Percentiles rank a stretch among this genome's conserved stretches.
phyloP scores from a whole-genome alignment of 2,888 invertebrate species.

The Pandemis corylana region DNA sequence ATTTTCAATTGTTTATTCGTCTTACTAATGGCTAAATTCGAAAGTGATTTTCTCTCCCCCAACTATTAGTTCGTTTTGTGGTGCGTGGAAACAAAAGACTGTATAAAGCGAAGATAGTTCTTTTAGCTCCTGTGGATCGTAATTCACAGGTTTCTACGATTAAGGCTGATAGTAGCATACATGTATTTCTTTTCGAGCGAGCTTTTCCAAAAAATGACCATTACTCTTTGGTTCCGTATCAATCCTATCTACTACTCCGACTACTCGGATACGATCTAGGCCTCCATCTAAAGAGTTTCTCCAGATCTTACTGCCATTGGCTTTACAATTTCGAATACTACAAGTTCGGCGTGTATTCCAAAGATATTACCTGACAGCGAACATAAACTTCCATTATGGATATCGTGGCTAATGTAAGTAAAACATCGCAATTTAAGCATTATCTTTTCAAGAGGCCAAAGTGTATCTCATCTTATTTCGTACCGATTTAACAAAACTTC shows the following conservation, averaged over 20 bases:
- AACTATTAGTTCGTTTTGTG: constrained; percentile 57
- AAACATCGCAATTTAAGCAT: constrained; percentile 17
- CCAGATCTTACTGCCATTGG: constrained; percentile 74
- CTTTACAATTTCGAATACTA: constrained; percentile 80
- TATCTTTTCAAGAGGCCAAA: constrained; percentile 26
- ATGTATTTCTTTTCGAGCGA: constrained; percentile 75
- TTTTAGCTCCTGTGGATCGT: constrained; percentile 35
- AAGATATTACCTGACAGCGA: constrained; percentile 76
- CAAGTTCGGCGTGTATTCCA: constrained; percentile 78
- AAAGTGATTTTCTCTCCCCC: constrained; percentile 78
- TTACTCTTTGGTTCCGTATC: constrained; percentile 82
- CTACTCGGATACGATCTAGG: constrained; percentile 87
- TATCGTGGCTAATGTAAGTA: constrained; percentile 85
- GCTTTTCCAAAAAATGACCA: constrained; percentile 80
- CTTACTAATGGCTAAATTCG: constrained; percentile 79
- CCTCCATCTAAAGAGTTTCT: constrained; percentile 62
- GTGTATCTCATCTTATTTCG: constrained; percentile 29
- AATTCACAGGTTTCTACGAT: constrained; percentile 55
- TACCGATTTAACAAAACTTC: neutral
- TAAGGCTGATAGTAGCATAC: constrained; percentile 68
- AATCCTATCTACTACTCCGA: constrained; percentile 89
- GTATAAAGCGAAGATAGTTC: constrained; percentile 36
- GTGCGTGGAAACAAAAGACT: constrained; percentile 44
- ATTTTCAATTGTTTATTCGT: constrained; percentile 44
- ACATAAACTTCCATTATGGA: constrained; percentile 74